Conservation (phyloP, 1,140 invertebrate species). For the Zaprionus camerounensis region DNA sequence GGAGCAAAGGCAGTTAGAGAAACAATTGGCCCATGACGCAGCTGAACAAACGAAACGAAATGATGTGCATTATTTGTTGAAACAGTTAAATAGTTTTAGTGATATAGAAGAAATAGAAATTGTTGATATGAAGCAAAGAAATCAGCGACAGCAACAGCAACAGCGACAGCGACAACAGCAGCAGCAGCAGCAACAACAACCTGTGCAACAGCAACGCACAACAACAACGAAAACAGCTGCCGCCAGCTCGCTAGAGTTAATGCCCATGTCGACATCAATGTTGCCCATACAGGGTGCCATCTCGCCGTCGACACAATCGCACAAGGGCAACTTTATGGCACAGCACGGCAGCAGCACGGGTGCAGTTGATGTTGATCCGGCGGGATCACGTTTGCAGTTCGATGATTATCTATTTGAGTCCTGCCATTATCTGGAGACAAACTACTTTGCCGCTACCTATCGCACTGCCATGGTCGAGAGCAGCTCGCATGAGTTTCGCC, state of each 20-base stretch:
- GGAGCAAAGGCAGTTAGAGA: constrained; percentile 47
- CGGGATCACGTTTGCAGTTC: constrained; percentile 68
- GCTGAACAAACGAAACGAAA: constrained; percentile 84
- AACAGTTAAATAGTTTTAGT: constrained; percentile 85
- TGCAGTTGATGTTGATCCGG: constrained; percentile 10
- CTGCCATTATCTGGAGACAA: constrained; percentile 83
- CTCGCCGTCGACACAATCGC: constrained; percentile 74
- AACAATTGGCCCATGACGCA: constrained; percentile 52
- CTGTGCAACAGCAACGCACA: constrained; percentile 33
- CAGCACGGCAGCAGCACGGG: constrained; percentile 1
- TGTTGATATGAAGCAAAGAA: constrained; percentile 84
- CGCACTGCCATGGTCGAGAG: constrained; percentile 84
- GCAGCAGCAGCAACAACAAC: constrained; percentile 19
- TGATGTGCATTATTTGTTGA: constrained; percentile 85
- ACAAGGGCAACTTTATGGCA: constrained; percentile 61
- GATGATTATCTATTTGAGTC: constrained; percentile 83
- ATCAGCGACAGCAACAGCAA: constrained; percentile 61
- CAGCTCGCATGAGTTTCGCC: constrained; percentile 80
- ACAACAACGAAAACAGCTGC: constrained; percentile 29
- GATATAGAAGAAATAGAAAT: constrained; percentile 85
- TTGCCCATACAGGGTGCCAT: constrained; percentile 40
- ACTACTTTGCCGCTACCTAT: constrained; percentile 83
- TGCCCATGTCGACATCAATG: constrained; percentile 58
- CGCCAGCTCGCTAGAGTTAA: constrained; percentile 63
- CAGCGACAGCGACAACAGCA: constrained; percentile 30